Conservation (phyloP, 2,113 vertebrate species). For the Podarcis muralis region DNA sequence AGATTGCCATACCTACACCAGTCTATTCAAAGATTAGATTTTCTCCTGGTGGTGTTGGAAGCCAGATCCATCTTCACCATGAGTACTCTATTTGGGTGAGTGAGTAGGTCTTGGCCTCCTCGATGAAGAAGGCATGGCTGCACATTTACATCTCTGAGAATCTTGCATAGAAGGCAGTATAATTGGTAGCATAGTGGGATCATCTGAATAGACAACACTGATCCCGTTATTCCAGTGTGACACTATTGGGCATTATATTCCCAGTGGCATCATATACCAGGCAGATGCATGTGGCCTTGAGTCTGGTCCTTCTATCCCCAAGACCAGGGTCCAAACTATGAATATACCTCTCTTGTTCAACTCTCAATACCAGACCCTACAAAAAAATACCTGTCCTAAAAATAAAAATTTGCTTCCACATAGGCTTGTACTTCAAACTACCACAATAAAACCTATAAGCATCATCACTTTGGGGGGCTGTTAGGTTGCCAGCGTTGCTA, state of each 20-base stretch:
- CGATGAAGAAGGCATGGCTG: not conserved
- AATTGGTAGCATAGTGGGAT: not conserved
- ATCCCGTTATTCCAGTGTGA: not conserved
- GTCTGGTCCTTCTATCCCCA: not conserved
- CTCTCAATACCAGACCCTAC: not conserved
- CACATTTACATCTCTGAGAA: not conserved
- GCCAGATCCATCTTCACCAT: not conserved
- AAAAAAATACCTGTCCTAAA: not conserved
- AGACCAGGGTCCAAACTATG: not conserved
- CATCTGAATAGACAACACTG: not conserved
- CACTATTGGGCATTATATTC: not conserved
- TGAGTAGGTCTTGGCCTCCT: not conserved
- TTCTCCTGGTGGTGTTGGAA: not conserved
- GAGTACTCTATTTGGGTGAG: constrained; percentile 6
- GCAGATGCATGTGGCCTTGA: not conserved
- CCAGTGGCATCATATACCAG: not conserved
- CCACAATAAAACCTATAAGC: not conserved
- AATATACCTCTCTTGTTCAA: not conserved
- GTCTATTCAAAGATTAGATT: not conserved
- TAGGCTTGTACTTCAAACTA: not conserved
- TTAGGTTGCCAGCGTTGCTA: not conserved
- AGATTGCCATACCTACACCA: not conserved
- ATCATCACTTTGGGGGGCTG: not conserved
- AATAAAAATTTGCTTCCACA: not conserved
- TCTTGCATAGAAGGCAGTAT: not conserved